Evolutionary conservation across 2,113 vertebrate genomes (phyloP), one percentile per base, ranked within the genome.

Genomic region (Cygnus buccinator): DNA sequence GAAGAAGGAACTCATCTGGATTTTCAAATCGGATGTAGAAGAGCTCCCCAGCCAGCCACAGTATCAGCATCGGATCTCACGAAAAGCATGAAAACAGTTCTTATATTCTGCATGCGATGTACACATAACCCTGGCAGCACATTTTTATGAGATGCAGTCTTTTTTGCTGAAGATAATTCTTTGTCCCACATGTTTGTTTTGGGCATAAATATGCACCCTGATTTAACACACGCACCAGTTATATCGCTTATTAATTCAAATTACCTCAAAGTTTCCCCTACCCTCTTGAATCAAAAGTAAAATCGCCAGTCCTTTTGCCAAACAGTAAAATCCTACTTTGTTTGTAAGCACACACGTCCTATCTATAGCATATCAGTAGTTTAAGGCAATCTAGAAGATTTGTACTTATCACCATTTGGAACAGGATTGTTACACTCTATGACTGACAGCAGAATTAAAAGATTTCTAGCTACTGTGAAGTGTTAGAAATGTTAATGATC

Each of bases 351-450:
- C 57, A 90, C 33, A 22, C 81, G 37, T 76, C 65, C 91, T 97
- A 97, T 97, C 96, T 92, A 15, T 18, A 85, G 70, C 26, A 4
- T 97, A 97, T 97, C 97, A 96, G 76, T 95, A 96, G 97, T 97
- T 97, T 89, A 95, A 97, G 97, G 96, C 97, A 97, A 97, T 96
- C 57, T 82, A 85, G 55, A 90, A 96, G 95, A 97, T 97, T 97
- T 96, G 85, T 91, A 95, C 91, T 97, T 97, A 97, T 96, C 91
- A 75, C 25, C 52, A 83, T 91, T 93, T 94, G 76, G 81, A 97
- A 97, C 65, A 86, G 61, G 83, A 97, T 94, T 97, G 96, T 97
- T 95, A 94, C 67, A 96, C 94, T 95, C 75, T 31, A 15, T 94
- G 95, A 96, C 37, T 96, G 96, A 92, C 92, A 96, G 95, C 13